These are phyloP conservation scores for Plemyria rubiginata DNA, from an alignment of 2,888 invertebrate genomes.

Conservation along the genomic window DNA sequence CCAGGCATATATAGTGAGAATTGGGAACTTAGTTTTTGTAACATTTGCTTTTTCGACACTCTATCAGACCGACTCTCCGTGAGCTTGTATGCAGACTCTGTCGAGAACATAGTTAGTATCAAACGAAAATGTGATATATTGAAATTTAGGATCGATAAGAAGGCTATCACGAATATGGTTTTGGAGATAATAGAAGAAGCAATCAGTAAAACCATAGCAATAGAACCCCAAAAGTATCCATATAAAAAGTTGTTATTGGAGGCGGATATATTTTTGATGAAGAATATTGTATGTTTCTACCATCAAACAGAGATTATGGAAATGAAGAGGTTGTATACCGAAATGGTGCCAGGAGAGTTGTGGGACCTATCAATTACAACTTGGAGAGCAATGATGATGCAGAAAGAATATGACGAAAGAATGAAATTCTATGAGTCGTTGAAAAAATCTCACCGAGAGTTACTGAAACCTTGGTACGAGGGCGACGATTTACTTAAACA, in stretches of 20 bases:
- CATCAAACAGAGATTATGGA: constrained; percentile 73
- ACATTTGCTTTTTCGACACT: constrained; percentile 67
- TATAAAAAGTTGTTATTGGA: constrained; percentile 71
- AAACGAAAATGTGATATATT: constrained; percentile 53
- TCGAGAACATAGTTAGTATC: constrained; percentile 55
- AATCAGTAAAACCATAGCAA: constrained; percentile 52
- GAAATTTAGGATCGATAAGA: constrained; percentile 55
- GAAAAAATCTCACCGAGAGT: constrained; percentile 56
- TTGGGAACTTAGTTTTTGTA: constrained; percentile 79
- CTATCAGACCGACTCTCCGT: constrained; percentile 59
- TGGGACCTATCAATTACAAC: constrained; percentile 71
- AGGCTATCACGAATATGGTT: constrained; percentile 54
- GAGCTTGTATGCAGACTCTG: constrained; percentile 66
- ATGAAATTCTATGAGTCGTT: constrained; percentile 67
- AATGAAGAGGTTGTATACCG: constrained; percentile 61
- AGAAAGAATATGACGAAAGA: constrained; percentile 66
- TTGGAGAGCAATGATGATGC: constrained; percentile 71
- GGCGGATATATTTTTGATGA: constrained; percentile 72
- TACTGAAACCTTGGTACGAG: constrained; percentile 71
- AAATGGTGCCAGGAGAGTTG: constrained; percentile 54
- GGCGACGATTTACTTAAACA: constrained; percentile 57
- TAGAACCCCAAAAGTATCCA: constrained; percentile 63
- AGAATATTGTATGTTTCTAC: constrained; percentile 75
- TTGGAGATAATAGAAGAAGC: constrained; percentile 53
- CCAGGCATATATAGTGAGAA: constrained; percentile 71